phyloP scores from a whole-genome alignment of 64 coral and sea anemone genomes.

The Anthopleura sola region DNA sequence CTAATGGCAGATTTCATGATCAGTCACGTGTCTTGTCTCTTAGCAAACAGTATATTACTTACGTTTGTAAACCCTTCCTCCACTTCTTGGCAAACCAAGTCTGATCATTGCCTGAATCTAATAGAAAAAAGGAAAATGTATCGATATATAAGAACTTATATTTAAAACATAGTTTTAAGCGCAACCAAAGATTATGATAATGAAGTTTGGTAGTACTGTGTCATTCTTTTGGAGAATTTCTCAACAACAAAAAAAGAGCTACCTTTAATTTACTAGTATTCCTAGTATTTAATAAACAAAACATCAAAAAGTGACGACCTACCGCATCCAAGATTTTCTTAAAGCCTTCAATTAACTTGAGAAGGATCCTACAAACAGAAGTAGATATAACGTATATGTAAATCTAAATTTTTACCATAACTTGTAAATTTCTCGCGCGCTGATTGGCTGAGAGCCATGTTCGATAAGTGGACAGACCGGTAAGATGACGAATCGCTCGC shows the following conservation, averaged over 20 bases:
- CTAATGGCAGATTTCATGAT: no score
- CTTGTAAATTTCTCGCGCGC: no score
- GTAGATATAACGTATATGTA: background rate
- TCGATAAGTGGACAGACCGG: no score
- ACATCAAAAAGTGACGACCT: background rate
- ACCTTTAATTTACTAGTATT: no score
- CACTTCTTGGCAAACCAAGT: background rate
- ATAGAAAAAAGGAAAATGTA: background rate
- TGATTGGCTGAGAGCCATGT: no score
- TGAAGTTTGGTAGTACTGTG: no score
- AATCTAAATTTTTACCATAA: background rate
- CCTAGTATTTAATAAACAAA: background rate
- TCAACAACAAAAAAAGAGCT: no score
- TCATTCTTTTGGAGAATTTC: no score
- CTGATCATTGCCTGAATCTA: background rate
- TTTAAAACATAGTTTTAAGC: no score
- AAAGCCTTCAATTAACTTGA: background rate
- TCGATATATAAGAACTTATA: background rate
- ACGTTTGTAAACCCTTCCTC: background rate
- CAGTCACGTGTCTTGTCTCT: no score
- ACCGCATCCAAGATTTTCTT: background rate
- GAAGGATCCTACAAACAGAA: background rate
- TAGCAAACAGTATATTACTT: background rate
- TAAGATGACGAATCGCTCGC: no score
- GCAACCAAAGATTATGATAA: no score